A percentile compares a stretch with the other conserved stretches of the same genome.
These are phyloP conservation scores for Catharus fuscescens DNA, from an alignment of 2,113 vertebrate genomes.

Conservation along the genomic window DNA sequence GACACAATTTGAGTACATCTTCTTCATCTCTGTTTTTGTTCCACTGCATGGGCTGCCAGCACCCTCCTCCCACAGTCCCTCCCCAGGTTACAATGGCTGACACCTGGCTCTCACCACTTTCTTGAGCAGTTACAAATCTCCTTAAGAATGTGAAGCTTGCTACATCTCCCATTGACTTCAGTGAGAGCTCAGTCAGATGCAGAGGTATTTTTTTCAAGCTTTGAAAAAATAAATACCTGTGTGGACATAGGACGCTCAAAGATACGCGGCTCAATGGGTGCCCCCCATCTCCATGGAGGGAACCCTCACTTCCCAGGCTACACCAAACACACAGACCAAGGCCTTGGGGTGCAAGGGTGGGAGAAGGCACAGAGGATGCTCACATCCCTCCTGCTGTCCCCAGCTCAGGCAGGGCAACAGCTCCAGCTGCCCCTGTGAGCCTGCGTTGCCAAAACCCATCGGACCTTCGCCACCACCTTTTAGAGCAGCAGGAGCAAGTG, in stretches of 20 bases:
- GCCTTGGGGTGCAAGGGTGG: accelerated
- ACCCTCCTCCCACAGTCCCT: not conserved
- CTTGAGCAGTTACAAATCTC: not conserved
- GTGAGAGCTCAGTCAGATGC: not conserved
- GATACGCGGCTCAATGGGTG: accelerated
- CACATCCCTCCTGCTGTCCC: not conserved
- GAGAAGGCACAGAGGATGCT: not conserved
- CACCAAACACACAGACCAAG: not conserved
- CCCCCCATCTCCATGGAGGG: no score
- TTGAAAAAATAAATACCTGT: not conserved
- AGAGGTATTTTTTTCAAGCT: not conserved
- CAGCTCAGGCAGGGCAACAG: accelerated
- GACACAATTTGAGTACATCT: not conserved
- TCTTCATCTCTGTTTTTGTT: not conserved
- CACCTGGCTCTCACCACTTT: not conserved
- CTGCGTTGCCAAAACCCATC: accelerated
- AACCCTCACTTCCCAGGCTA: not conserved
- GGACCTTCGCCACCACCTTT: not conserved
- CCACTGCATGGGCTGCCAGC: not conserved
- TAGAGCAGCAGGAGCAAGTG: accelerated
- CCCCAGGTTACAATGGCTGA: not conserved
- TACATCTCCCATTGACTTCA: not conserved
- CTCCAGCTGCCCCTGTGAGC: not conserved
- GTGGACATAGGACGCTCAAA: not conserved
- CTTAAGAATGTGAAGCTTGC: not conserved